phyloP scores from a whole-genome alignment of 2,797 vertebrate genomes.

The Thaleichthys pacificus region DNA sequence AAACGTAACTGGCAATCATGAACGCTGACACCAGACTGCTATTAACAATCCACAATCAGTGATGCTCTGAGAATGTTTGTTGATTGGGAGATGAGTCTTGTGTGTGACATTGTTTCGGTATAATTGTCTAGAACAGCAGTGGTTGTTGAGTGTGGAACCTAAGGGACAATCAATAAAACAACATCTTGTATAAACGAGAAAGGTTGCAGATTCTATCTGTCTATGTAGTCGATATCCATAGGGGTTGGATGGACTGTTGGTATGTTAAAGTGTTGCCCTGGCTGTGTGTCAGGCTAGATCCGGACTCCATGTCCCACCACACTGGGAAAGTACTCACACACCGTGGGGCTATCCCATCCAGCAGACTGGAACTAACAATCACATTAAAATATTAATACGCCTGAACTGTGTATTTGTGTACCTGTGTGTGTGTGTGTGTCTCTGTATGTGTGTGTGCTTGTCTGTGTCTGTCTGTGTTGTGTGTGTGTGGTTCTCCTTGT shows the following conservation, averaged over 20 bases:
- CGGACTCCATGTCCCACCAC: too few species aligned
- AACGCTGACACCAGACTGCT: conserved; percentile 38
- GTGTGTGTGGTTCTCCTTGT: too few species aligned
- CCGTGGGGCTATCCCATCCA: conserved; percentile 8
- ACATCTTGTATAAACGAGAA: too few species aligned
- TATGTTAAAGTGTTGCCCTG: too few species aligned
- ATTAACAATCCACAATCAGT: conserved; percentile 58
- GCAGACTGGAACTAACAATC: conserved; percentile 70
- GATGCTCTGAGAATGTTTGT: conserved; percentile 5
- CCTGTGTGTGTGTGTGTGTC: not conserved
- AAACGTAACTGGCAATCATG: conserved; percentile 68
- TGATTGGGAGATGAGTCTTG: not conserved
- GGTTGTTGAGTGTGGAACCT: not conserved
- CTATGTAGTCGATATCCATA: too few species aligned
- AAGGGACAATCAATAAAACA: not conserved
- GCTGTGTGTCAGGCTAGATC: too few species aligned
- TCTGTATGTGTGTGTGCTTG: not conserved
- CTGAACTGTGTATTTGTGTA: conserved; percentile 20
- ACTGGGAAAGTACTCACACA: too few species aligned
- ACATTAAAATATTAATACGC: conserved; percentile 73
- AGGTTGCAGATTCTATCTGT: too few species aligned
- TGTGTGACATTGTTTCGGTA: not conserved
- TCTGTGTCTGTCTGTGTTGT: conserved; percentile 2
- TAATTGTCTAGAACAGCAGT: not conserved
- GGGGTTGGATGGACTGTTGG: too few species aligned